Evolutionary conservation across 35 echinoderm and acorn worm species (phyloP).

Genomic region (Acanthaster planci): DNA sequence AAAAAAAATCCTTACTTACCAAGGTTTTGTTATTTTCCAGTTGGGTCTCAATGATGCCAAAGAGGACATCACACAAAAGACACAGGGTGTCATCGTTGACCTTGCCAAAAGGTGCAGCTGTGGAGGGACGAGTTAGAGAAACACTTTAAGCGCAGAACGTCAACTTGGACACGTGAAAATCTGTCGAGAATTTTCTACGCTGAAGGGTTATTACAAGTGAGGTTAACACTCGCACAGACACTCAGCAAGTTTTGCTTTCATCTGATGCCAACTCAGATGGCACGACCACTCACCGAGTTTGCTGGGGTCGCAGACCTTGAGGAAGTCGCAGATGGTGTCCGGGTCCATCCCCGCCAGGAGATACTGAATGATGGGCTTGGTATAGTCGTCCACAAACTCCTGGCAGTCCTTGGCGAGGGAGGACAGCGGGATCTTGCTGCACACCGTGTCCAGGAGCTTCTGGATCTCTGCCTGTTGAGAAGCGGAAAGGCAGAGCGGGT

Average conservation of each 20-base stretch:
- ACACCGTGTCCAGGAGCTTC: conserved; percentile 15
- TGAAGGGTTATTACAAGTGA: no score
- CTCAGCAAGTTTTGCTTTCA: no score
- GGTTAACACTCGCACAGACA: no score
- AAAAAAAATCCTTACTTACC: background rate
- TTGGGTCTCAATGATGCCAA: conserved; percentile 22
- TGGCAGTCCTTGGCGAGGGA: background rate
- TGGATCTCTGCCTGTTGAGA: background rate
- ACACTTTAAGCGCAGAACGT: no score
- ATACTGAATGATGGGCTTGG: conserved; percentile 6
- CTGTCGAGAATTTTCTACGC: no score
- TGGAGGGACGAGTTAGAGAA: no score
- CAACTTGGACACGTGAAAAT: no score
- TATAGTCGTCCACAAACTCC: background rate
- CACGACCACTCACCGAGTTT: background rate
- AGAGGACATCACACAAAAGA: background rate
- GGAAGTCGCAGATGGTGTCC: background rate
- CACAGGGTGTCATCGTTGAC: background rate
- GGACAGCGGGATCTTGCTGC: conserved; percentile 4
- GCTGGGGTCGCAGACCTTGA: background rate
- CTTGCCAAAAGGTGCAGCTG: background rate
- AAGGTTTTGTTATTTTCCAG: background rate
- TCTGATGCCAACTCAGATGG: no score
- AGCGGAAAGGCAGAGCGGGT: no score
- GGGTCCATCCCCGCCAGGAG: conserved; percentile 10